Base-by-base conservation (phyloP, 2,113 vertebrate genomes). In the Phocoena sinus region DNA sequence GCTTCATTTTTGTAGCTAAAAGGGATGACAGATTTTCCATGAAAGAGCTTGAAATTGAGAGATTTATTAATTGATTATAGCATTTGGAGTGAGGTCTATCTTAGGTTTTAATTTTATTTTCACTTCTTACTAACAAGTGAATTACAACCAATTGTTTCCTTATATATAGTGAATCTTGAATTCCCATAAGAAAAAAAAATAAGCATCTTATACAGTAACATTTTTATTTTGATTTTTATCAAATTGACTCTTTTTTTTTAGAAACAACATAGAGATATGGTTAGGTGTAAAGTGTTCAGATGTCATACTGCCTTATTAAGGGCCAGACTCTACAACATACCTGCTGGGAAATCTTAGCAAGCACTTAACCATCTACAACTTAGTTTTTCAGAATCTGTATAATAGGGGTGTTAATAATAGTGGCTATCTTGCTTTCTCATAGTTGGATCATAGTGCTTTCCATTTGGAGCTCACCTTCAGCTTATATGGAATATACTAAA, bases 41-140 rank as follows among this genome's bases (percentile, higher is more conserved):
- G 31, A 58, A 20, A 76, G 26, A 81, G 4, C 70, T 56, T 50
- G 53, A 71, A 7, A 65, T 12, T 31, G 31, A 87, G 36, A 85
- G 31, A 73, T 26, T 44, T 91, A 53, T 38, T 76, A 67, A 56
- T 71, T 25, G 62, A 44, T 47, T 74, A 5, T 81, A 70, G 74
- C 31, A 94, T 65, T 81, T 91, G 50, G 31, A 81, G 14, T 80
- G 9, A 47, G 8, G 47, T 18, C 33, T 80, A 28, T 56, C n/a
- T 91, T 87, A 89, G 18, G 17, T 85, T 74, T 96, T 6, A 65
- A 44, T 82, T 95, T 85, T 68, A 63, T 85, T 94, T 97, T 91
- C 10, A 53, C 15, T 79, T 91, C 56, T 80, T 79, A 83, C 41
- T 90, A 81, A 83, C 21, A 95, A 82, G 41, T 82, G 5, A 77